Percentiles rank a stretch among this genome's conserved stretches.
Conservation (phyloP, 1,140 invertebrate species). For the Lordiphosa mommai region DNA sequence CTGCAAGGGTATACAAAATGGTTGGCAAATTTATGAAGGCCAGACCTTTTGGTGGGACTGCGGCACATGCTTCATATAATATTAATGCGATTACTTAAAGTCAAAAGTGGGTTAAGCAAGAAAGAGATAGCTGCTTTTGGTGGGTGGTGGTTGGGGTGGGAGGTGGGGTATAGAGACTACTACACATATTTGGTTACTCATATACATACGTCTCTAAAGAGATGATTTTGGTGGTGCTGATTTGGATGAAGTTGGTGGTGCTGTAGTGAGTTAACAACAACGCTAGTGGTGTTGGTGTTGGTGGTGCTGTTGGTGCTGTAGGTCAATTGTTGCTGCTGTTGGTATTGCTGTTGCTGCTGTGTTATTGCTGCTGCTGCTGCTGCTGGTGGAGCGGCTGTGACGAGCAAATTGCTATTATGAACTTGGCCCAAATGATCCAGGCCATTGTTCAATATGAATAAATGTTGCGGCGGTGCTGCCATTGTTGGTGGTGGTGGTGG, state of each 20-base stretch:
- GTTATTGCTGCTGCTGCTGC: slow-evolving; percentile 31
- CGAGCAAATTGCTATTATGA: slow-evolving; percentile 15
- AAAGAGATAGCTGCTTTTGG: not conserved
- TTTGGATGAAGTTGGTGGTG: slow-evolving; percentile 80
- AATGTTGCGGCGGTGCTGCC: slow-evolving; percentile 7
- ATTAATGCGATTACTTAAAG: slow-evolving; percentile 4
- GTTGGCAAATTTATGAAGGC: not conserved
- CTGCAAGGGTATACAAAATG: not conserved
- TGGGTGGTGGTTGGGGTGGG: too few relatives aligned
- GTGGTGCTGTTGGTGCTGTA: slow-evolving; percentile 66
- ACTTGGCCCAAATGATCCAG: slow-evolving; percentile 28
- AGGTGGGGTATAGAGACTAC: not conserved
- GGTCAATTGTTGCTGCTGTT: slow-evolving; percentile 40
- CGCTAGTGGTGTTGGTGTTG: slow-evolving; percentile 75
- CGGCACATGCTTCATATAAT: not conserved
- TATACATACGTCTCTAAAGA: slow-evolving; percentile 80
- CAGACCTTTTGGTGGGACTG: not conserved
- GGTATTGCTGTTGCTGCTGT: slow-evolving; percentile 16
- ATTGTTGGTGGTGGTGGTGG: slow-evolving; percentile 12
- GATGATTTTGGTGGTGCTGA: slow-evolving; percentile 80
- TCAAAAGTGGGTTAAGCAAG: slow-evolving; percentile 1
- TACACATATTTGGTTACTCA: slow-evolving; percentile 34
- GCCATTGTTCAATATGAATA: slow-evolving; percentile 58
- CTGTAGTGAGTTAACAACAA: slow-evolving; percentile 78
- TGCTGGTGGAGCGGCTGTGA: slow-evolving; percentile 29